Base-by-base conservation (phyloP, 2,888 invertebrate species). In the Cerastis rubricosa region DNA sequence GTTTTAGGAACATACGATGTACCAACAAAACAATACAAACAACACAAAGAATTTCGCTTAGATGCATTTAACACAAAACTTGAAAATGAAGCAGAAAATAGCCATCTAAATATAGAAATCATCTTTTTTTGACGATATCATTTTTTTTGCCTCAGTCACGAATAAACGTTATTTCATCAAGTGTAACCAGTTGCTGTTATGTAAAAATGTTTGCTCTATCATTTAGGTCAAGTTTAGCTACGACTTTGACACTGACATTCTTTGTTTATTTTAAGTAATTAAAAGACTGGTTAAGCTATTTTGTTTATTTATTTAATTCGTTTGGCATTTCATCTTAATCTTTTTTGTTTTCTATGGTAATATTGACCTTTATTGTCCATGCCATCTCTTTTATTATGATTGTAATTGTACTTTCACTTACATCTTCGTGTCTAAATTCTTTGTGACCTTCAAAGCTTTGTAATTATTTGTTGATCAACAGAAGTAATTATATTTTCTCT, bases 201-300 rank as follows among this genome's bases (percentile, higher is more conserved):
- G 88, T 91, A 89, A 91, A 89, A 88, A 86, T 89, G 85, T 91
- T 90, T 87, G 81, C 84, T 83, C 81, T 84, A 81, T 78, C 88
- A 90, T 91, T 89, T 83, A 85, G 92, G 93, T 92, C 93, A 93
- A 92, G 92, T 92, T 87, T 84, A 87, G 84, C 89, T 82, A 75
- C 85, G 87, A 84, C 80, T 83, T 81, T 87, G 87, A 82, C 89
- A 88, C 61, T 87, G 85, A 80, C 83, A 81, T 81, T 83, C 79
- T 81, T 78, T 70, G 63, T 77, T 68, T 70, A 11, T 57, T 80
- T 49, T 29, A 22, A 35, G 19, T 68, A 61, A 85, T 84, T 77
- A 67, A 69, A 68, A 72, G 0, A 74, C 40, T 59, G 14, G 59
- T 71, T 64, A 35, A 49, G n/a, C 11, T 5, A 40, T 61, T 84